These are phyloP conservation scores for Recurvirostra avosetta DNA, from an alignment of 2,113 vertebrate species.

Conservation along the genomic window DNA sequence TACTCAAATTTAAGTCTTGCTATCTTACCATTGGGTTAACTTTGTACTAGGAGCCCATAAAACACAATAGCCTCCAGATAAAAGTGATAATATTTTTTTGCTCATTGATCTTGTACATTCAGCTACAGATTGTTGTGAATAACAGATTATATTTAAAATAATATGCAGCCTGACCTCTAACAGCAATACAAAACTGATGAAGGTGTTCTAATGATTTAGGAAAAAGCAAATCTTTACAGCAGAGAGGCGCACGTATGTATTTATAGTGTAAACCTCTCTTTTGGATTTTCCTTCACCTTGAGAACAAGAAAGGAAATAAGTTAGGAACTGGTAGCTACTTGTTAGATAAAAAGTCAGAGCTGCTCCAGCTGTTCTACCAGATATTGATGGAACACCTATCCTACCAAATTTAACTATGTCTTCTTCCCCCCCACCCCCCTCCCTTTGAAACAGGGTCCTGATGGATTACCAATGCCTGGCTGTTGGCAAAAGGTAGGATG, in stretches of 20 bases:
- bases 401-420: slow-evolving; percentile 1
- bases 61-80: slow-evolving; percentile 62
- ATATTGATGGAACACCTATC: not conserved
- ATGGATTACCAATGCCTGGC: slow-evolving; percentile 98
- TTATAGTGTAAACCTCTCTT: not conserved
- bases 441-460: slow-evolving; percentile 85
- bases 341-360: not conserved
- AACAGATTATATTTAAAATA: not conserved
- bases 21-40: not conserved
- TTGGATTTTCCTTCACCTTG: slow-evolving; percentile 15
- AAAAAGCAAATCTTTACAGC: not conserved
- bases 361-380: not conserved
- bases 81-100: slow-evolving; percentile 55
- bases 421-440: not conserved
- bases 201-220: not conserved
- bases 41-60: not conserved
- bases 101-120: slow-evolving; percentile 11
- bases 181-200: not conserved
- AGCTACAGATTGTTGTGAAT: not conserved
- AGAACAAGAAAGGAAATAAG: not conserved
- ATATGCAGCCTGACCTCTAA: not conserved
- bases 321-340: not conserved
- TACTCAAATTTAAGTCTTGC: not conserved
- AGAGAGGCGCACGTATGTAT: not conserved
- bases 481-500: slow-evolving; percentile 97